These are phyloP conservation scores for Solea senegalensis DNA, from an alignment of 2,113 vertebrate species.

Conservation along the genomic window DNA sequence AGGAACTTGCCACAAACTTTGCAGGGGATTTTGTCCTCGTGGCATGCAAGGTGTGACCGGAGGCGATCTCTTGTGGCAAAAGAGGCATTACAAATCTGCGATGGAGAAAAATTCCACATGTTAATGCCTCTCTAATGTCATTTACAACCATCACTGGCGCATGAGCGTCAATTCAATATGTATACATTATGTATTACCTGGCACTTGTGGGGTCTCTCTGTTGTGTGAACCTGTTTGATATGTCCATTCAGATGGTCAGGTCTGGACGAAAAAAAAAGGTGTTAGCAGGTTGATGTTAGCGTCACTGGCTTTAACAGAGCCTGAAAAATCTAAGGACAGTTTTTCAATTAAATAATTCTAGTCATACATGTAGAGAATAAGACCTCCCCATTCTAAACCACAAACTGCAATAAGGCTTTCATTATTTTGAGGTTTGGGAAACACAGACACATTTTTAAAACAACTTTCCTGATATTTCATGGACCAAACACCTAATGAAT, in stretches of 20 bases:
- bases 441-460: too few relatives aligned
- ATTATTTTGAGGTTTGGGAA: too few relatives aligned
- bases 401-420: too few relatives aligned
- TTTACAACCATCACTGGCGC: not conserved
- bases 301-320: too few relatives aligned
- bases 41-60: conserved; percentile 96
- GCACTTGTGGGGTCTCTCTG: conserved; percentile 99
- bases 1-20: conserved; percentile 99
- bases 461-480: too few relatives aligned
- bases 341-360: too few relatives aligned
- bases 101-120: conserved; percentile 24
- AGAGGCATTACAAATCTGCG: conserved; percentile 97
- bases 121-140: not conserved
- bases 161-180: not conserved
- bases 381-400: too few relatives aligned
- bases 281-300: too few relatives aligned
- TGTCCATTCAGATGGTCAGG: conserved; percentile 99
- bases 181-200: conserved; percentile 85
- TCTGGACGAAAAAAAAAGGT: conserved; percentile 76
- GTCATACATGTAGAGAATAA: too few relatives aligned
- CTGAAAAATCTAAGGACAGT: too few relatives aligned
- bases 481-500: too few relatives aligned
- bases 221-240: conserved; percentile 99
- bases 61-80: conserved; percentile 98
- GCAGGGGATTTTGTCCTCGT: conserved; percentile 98